Evolutionary conservation across 2,888 invertebrate species (phyloP).

Genomic region (Aspidiotus destructor): DNA sequence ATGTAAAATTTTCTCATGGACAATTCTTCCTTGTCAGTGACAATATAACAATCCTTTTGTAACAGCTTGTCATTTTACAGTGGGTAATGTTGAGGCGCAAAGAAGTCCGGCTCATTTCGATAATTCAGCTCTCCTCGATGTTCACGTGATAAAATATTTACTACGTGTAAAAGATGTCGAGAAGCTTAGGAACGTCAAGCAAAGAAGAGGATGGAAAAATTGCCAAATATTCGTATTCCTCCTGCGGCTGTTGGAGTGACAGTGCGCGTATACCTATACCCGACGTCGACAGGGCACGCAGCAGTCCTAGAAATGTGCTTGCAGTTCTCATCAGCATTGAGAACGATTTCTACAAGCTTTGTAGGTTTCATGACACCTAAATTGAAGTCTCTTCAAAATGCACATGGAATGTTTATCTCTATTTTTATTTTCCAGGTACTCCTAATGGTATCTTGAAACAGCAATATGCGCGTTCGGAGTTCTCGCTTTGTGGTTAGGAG

Average conservation of each 20-base stretch:
- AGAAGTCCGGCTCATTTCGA: not conserved
- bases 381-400: not conserved
- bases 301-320: too few relatives aligned
- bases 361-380: slow-evolving; percentile 1
- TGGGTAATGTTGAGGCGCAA: not conserved
- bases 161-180: not conserved
- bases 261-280: not conserved
- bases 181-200: not conserved
- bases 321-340: too few relatives aligned
- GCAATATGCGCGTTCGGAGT: not conserved
- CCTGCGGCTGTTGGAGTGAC: slow-evolving; percentile 1
- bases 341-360: not conserved
- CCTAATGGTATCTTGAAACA: slow-evolving; percentile 3
- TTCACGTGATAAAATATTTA: not conserved
- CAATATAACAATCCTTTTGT: not conserved
- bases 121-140: slow-evolving; percentile 1
- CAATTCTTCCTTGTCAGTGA: not conserved
- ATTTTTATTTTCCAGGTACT: not conserved
- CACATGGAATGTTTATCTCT: not conserved
- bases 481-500: too few relatives aligned
- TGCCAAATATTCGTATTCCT: not conserved
- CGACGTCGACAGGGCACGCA: not conserved
- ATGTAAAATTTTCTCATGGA: not conserved
- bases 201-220: not conserved
- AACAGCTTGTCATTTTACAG: not conserved